A percentile compares a stretch with the other conserved stretches of the same genome.
These are phyloP conservation scores for Leguminivora glycinivorella DNA, from an alignment of 1,140 invertebrate genomes.

Conservation along the genomic window DNA sequence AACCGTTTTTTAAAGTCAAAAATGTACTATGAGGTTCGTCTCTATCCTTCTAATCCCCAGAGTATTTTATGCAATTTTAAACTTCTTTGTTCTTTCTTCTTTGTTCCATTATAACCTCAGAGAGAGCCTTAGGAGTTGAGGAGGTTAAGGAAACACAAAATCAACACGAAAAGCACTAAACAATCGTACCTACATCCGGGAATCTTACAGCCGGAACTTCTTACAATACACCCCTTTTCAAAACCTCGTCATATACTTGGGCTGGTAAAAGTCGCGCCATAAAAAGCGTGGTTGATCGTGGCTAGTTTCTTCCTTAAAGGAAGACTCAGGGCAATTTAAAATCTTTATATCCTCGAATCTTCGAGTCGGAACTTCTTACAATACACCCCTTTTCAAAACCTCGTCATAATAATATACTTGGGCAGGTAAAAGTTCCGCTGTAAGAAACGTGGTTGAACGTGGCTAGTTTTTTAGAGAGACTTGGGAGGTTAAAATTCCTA, in stretches of 20 bases:
- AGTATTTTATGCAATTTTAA: too few species aligned
- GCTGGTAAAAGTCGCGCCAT: constrained; percentile 61
- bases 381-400: constrained; percentile 76
- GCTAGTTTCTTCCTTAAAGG: too few species aligned
- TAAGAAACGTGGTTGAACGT: constrained; percentile 45
- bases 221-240: constrained; percentile 76
- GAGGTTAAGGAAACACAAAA: too few species aligned
- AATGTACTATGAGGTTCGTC: too few species aligned
- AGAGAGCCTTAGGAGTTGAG: too few species aligned
- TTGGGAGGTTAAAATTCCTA: too few species aligned
- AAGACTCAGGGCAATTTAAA: too few species aligned
- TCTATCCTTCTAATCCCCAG: too few species aligned
- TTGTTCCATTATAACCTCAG: too few species aligned
- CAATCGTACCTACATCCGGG: constrained; percentile 66
- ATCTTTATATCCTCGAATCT: constrained; percentile 71
- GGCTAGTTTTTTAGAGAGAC: constrained; percentile 30
- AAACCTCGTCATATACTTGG: constrained; percentile 65
- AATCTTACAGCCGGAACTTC: constrained; percentile 71
- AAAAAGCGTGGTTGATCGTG: constrained; percentile 46
- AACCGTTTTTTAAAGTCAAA: too few species aligned
- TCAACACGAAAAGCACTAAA: constrained; percentile 34
- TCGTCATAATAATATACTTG: constrained; percentile 57
- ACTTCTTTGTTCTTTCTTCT: too few species aligned
- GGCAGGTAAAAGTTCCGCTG: constrained; percentile 63
- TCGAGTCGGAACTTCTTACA: constrained; percentile 73